These are phyloP conservation scores for Ennomos fuscantarius DNA, from an alignment of 2,888 invertebrate genomes.

Conservation along the genomic window DNA sequence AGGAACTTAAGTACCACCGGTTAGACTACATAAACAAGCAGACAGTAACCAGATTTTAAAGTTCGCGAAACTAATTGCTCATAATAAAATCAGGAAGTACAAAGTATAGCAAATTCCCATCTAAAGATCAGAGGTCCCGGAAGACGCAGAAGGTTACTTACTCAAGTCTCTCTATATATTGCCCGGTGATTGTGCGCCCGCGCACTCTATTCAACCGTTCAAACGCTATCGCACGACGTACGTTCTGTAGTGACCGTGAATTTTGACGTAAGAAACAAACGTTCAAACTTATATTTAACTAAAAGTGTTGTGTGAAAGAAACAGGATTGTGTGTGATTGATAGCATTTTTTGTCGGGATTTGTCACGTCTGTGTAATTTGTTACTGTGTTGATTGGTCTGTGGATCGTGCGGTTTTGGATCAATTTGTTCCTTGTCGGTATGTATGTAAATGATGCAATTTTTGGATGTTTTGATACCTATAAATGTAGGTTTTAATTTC, in stretches of 20 bases:
- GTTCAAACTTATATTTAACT: too few relatives aligned
- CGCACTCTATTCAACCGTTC: slow-evolving; percentile 54
- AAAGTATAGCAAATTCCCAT: slow-evolving; percentile 37
- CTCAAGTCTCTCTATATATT: slow-evolving; percentile 65
- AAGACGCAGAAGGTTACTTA: slow-evolving; percentile 74
- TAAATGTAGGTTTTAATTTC: too few relatives aligned
- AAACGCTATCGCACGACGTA: slow-evolving; percentile 16
- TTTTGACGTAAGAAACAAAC: slow-evolving; percentile 9
- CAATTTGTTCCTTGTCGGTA: slow-evolving; percentile 4
- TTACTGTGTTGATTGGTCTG: slow-evolving; percentile 7
- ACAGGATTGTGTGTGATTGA: slow-evolving; percentile 7
- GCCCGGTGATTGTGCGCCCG: slow-evolving; percentile 57
- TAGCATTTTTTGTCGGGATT: too few relatives aligned
- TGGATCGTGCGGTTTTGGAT: slow-evolving; percentile 10
- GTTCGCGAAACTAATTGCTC: slow-evolving; percentile 31
- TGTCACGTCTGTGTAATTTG: background rate
- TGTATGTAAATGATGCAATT: background rate
- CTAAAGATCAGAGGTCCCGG: slow-evolving; percentile 61
- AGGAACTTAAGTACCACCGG: slow-evolving; percentile 4
- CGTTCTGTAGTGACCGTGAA: slow-evolving; percentile 23
- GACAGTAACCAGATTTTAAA: slow-evolving; percentile 6
- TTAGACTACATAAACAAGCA: background rate
- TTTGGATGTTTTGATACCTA: background rate
- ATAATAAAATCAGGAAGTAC: slow-evolving; percentile 24
- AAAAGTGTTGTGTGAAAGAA: slow-evolving; percentile 11